Evolutionary conservation across 2,113 vertebrate species (phyloP), one percentile per base, ranked within the genome.

Genomic region (Gymnorhina tibicen): DNA sequence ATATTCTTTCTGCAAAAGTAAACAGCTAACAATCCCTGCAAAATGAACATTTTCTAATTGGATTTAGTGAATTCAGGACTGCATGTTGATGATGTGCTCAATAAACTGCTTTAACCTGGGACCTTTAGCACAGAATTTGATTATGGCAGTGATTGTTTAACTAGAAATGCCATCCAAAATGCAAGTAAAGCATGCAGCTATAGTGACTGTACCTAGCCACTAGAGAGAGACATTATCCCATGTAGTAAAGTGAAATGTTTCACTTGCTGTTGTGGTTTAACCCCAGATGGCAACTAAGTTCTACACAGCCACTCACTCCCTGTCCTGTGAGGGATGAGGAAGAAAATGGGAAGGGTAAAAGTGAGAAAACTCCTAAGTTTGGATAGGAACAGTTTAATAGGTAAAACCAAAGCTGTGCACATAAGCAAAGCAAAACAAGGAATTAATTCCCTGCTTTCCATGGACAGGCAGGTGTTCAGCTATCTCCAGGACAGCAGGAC

Each of bases 141-240:
- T 60, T 20, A 18, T 2, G 1, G 35, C 68, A 92, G 55, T 44
- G 79, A 74, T 28, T 47, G 63, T 83, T 85, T 89, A 86, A 67
- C 64, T 75, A 75, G 79, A 64, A 94, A 74, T 56, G 56, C 64
- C 82, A 64, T 78, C 66, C 73, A 56, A 94, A 69, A 78, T 18
- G 41, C 76, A 84, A 91, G 85, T 27, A n/a, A 74, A 87, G 60
- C 85, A 79, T 60, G 62, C 16, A 7, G 80, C 73, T 96, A 26
- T 96, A 94, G 89, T 97, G 93, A 84, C 94, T 96, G 84, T 89
- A 93, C 95, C 94, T 97, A 94, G 78, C 95, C 95, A 96, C 95
- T 97, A 97, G 96, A 97, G 95, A 96, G 96, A 97, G 96, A 97
- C 96, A 95, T 97, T 79, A 92, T 96, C 93, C 96, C 76, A 72